Evolutionary conservation across 2,888 invertebrate genomes (phyloP).

Genomic region (Drosophila emarginata): DNA sequence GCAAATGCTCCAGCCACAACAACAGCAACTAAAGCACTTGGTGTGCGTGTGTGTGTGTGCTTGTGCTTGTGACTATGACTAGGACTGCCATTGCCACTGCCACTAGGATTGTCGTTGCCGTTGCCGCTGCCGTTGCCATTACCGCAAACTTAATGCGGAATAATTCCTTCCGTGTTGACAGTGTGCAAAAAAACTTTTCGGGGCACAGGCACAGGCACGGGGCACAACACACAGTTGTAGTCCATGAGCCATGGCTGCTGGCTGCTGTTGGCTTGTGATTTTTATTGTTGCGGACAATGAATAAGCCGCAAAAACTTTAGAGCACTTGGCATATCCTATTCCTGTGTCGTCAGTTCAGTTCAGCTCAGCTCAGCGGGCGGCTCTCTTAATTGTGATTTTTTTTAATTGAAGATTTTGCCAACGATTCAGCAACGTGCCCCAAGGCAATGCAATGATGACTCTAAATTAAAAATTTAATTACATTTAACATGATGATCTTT

Average conservation of each 20-base stretch:
- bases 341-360: slow-evolving; percentile 46
- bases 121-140: slow-evolving; percentile 67
- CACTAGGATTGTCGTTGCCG: neutral
- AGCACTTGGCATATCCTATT: slow-evolving; percentile 76
- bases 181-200: slow-evolving; percentile 70
- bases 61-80: slow-evolving; percentile 4
- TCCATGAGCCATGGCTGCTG: slow-evolving; percentile 10
- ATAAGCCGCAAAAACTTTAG: slow-evolving; percentile 74
- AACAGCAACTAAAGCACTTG: slow-evolving; percentile 43
- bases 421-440: slow-evolving; percentile 38
- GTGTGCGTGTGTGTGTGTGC: slow-evolving; percentile 43
- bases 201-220: slow-evolving; percentile 58
- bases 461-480: slow-evolving; percentile 77
- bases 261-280: slow-evolving; percentile 41
- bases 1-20: slow-evolving; percentile 56
- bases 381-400: slow-evolving; percentile 64
- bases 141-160: slow-evolving; percentile 79
- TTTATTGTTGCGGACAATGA: slow-evolving; percentile 72
- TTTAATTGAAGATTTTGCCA: slow-evolving; percentile 72
- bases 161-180: slow-evolving; percentile 79
- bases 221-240: neutral
- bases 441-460: slow-evolving; percentile 28
- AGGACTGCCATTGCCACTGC: neutral
- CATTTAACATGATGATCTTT: slow-evolving; percentile 70
- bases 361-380: slow-evolving; percentile 59